Evolutionary conservation across 2,888 invertebrate species (phyloP).

Genomic region (Exephanes ischioxanthus): DNA sequence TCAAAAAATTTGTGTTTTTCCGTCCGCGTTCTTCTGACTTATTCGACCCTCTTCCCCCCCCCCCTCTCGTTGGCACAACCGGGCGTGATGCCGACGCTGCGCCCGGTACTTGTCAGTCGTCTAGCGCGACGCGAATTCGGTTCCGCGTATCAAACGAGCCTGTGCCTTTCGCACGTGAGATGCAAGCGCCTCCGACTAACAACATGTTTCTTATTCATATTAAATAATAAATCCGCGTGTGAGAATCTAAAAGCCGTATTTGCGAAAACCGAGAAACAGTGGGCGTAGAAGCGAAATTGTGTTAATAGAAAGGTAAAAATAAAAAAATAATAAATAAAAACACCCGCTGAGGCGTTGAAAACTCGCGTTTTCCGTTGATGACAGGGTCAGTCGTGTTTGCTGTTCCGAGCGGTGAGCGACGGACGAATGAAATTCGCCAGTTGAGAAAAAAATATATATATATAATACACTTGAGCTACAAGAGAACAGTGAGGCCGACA

Average conservation of each 20-base stretch:
- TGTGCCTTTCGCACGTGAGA: no score
- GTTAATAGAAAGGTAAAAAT: constrained; percentile 40
- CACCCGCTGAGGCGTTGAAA: background rate
- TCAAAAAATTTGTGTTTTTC: no score
- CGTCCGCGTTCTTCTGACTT: no score
- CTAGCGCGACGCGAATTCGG: constrained; percentile 61
- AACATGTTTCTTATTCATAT: background rate
- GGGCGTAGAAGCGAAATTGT: constrained; percentile 50
- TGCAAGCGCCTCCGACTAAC: background rate
- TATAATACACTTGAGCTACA: background rate
- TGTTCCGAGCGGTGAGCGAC: constrained; percentile 19
- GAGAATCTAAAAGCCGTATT: no score
- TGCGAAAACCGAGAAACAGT: no score
- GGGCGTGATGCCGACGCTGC: constrained; percentile 58
- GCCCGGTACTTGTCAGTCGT: constrained; percentile 34
- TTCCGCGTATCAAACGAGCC: constrained; percentile 11
- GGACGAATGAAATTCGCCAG: background rate
- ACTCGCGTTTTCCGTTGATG: background rate
- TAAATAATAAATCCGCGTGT: no score
- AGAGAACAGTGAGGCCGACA: constrained; percentile 11
- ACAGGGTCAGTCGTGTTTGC: background rate
- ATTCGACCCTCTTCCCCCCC: background rate
- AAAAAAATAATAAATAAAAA: constrained; percentile 20
- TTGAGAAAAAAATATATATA: background rate
- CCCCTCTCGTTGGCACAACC: constrained; percentile 35